Percentiles rank a stretch among this genome's conserved stretches.
phyloP scores from a whole-genome alignment of 2,888 invertebrate genomes.

The Diplolepis rosae region DNA sequence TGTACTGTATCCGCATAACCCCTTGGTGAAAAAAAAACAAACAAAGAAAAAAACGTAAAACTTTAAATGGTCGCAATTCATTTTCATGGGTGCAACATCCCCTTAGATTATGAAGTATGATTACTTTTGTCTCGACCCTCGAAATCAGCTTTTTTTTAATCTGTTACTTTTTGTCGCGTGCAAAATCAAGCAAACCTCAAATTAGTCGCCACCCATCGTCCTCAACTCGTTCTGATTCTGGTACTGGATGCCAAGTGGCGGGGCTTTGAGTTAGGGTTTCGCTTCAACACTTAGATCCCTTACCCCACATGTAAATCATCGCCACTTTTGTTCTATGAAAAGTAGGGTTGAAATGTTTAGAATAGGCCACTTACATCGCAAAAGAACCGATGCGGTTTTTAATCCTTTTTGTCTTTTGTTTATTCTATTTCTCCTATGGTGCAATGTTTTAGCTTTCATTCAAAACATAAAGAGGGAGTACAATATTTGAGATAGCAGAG shows the following conservation, averaged over 20 bases:
- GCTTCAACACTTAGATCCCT: constrained; percentile 9
- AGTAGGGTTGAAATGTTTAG: constrained; percentile 21
- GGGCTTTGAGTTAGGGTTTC: constrained; percentile 9
- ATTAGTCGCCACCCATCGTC: constrained; percentile 56
- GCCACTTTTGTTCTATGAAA: constrained; percentile 28
- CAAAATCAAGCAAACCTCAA: constrained; percentile 67
- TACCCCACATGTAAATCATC: constrained; percentile 30
- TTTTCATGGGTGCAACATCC: constrained; percentile 41
- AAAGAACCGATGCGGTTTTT: constrained; percentile 23
- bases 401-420: constrained; percentile 24
- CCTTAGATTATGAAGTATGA: constrained; percentile 40
- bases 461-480: background rate
- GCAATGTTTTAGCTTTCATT: background rate
- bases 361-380: constrained; percentile 25
- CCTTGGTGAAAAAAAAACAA: constrained; percentile 26
- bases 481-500: background rate
- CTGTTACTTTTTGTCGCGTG: constrained; percentile 58
- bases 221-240: constrained; percentile 28
- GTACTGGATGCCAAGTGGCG: constrained; percentile 20
- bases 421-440: constrained; percentile 3
- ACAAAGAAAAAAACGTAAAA: constrained; percentile 11
- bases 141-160: constrained; percentile 49
- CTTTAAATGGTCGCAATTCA: constrained; percentile 40
- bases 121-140: constrained; percentile 45
- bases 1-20: constrained; percentile 13